Percentiles rank a stretch among this genome's conserved stretches.
Evolutionary conservation across 1,140 invertebrate genomes (phyloP).

Genomic region (Plutomurus gul): DNA sequence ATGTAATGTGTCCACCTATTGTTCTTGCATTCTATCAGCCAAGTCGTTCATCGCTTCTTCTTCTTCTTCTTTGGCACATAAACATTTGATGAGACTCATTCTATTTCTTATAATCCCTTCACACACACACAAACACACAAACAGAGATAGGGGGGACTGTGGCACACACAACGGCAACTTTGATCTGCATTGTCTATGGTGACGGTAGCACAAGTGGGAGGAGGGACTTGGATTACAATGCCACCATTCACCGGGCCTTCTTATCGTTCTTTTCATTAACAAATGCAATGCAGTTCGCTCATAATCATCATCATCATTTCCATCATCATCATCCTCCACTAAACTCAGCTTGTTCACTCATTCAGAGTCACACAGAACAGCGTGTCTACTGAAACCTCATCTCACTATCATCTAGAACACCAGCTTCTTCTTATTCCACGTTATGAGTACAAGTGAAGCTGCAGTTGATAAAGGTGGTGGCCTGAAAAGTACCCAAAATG

Average conservation of each 20-base stretch:
- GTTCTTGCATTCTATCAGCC: not conserved
- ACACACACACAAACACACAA: no score
- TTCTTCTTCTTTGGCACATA: slow-evolving; percentile 8
- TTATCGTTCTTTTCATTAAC: slow-evolving; percentile 35
- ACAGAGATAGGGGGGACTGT: no score
- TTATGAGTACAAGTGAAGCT: no score
- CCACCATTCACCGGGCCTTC: slow-evolving; percentile 21
- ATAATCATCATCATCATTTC: slow-evolving; percentile 17
- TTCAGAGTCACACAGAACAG: no score
- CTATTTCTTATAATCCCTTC: slow-evolving; percentile 19
- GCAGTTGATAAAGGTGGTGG: no score
- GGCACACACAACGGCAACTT: no score
- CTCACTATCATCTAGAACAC: no score
- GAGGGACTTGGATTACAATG: slow-evolving; percentile 26
- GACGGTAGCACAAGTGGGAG: slow-evolving; percentile 17
- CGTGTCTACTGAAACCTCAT: not conserved
- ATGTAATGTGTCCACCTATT: no score
- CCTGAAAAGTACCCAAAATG: no score
- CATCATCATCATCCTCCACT: not conserved
- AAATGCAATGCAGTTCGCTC: slow-evolving; percentile 31
- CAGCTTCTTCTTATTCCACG: no score
- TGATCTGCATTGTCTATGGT: slow-evolving; percentile 34
- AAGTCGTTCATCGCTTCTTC: not conserved
- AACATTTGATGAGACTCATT: slow-evolving; percentile 1
- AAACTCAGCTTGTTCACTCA: not conserved